Evolutionary conservation across 2,888 invertebrate species (phyloP).

Genomic region (Nasonovia ribisnigri): DNA sequence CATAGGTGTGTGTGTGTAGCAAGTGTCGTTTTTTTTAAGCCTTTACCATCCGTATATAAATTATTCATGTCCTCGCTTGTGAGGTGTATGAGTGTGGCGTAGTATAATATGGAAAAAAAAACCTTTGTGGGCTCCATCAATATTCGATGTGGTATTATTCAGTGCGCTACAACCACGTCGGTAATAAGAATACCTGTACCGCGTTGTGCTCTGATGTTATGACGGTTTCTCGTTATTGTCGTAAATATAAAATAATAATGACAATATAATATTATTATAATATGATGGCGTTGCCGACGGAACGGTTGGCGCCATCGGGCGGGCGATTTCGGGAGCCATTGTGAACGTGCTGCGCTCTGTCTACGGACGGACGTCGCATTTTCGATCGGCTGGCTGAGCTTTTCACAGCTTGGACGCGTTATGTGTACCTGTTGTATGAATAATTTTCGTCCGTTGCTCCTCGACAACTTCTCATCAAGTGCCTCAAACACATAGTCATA

Average conservation of each 20-base stretch:
- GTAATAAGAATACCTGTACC: neutral
- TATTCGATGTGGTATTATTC: slow-evolving; percentile 13
- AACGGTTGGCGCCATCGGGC: slow-evolving; percentile 52
- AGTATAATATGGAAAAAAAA: neutral
- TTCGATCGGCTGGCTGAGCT: neutral
- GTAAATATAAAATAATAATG: too few species aligned
- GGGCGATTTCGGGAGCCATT: neutral
- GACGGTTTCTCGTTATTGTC: neutral
- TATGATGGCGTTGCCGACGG: neutral
- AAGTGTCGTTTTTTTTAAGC: slow-evolving; percentile 40
- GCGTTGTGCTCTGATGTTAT: neutral
- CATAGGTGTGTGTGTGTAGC: neutral
- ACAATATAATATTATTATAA: neutral
- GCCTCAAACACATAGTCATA: too few species aligned
- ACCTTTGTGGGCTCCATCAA: slow-evolving; percentile 28
- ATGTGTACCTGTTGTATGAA: neutral
- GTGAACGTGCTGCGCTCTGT: slow-evolving; percentile 52
- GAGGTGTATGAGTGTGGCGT: neutral
- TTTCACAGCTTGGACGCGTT: slow-evolving; percentile 52
- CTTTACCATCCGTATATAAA: slow-evolving; percentile 18
- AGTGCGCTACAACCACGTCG: neutral
- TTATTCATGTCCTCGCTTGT: slow-evolving; percentile 44
- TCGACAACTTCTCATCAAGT: too few species aligned
- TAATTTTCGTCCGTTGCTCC: neutral
- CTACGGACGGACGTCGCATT: neutral